Evolutionary conservation across 2,888 invertebrate genomes (phyloP), one percentile per base, ranked within the genome.

Genomic region (Sepioteuthis lessoniana): DNA sequence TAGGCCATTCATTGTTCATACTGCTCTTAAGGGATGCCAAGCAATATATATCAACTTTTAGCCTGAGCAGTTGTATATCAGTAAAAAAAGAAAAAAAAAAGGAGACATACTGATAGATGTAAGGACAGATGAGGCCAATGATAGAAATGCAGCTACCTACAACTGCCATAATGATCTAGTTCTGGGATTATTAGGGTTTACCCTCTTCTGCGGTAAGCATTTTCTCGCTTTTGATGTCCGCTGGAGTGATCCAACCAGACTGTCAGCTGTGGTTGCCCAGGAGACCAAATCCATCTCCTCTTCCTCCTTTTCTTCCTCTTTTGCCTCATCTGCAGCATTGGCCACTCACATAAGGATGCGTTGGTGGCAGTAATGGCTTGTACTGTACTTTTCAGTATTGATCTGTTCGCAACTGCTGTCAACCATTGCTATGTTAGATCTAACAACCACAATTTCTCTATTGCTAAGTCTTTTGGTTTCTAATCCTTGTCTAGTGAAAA

Each of bases 241-340:
- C 76, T 76, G 76, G 76, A 76, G 76, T 76, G 76, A 76, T 76
- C 76, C 76, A 35, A 35, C 76, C 76, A 76, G 76, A 76, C 76
- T 76, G 76, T 76, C 76, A 76, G 76, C 76, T 76, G 76, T 76
- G 76, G 76, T 76, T 76, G n/a, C 76, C 76, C 76, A n/a, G 76
- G 76, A 76, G 76, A 76, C 76, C 76, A 76, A 76, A 35, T 76
- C 76, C 76, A 76, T 76, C n/a, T n/a, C 76, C 76, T n/a, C 76
- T 35, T n/a, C 35, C 76, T 76, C 76, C 76, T n/a, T 35, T 35
- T n/a, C n/a, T n/a, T 76, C 76, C 76, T 76, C n/a, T 76, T 76
- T 76, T 76, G 76, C 76, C 35, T 76, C n/a, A 76, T 76, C 76
- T 76, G n/a, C 76, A 76, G 76, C 76, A 76, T 76, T 76, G 76